Conservation (phyloP, 2,888 invertebrate genomes). For the Macrosiphum euphorbiae region DNA sequence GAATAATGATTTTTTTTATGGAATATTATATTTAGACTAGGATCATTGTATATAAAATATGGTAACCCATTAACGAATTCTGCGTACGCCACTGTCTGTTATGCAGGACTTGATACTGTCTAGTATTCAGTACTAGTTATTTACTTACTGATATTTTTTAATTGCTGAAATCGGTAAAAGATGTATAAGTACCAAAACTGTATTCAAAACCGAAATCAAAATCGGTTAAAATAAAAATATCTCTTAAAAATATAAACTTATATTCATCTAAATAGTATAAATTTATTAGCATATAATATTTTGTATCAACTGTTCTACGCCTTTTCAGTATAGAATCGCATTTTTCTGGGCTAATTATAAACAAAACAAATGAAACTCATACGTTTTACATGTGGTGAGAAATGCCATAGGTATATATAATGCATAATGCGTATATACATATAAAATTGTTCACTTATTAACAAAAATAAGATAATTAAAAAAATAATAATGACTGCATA, state of each 20-base stretch:
- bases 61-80: too few relatives aligned
- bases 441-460: neutral
- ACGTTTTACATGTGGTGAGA: neutral
- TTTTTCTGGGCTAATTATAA: neutral
- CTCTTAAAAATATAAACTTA: neutral
- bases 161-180: neutral
- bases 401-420: neutral
- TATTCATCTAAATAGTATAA: neutral
- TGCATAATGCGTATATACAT: too few relatives aligned
- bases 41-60: too few relatives aligned
- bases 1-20: too few relatives aligned
- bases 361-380: neutral
- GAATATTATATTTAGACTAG: too few relatives aligned
- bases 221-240: neutral
- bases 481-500: neutral
- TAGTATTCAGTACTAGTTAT: neutral
- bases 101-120: neutral
- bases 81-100: too few relatives aligned
- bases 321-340: neutral
- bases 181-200: too few relatives aligned
- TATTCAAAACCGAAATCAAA: neutral
- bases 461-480: neutral
- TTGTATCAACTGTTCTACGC: neutral
- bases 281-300: neutral
- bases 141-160: neutral